A percentile compares a stretch with the other conserved stretches of the same genome.
Conservation (phyloP, 1,140 invertebrate species). For the Charaxes varanes region DNA sequence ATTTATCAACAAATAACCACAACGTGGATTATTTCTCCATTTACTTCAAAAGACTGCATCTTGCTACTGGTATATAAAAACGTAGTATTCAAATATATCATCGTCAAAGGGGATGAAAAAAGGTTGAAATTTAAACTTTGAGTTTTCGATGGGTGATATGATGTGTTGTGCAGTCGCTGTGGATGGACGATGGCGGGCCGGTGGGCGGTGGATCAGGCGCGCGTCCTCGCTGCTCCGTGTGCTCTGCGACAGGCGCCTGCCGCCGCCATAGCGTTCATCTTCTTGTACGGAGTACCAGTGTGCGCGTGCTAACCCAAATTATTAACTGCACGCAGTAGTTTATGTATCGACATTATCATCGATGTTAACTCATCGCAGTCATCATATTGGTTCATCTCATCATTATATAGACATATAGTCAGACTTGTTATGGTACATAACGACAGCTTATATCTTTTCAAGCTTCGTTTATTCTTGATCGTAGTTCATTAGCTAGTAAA, state of each 20-base stretch:
- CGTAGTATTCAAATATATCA: no score
- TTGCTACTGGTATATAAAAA: no score
- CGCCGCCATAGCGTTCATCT: conserved; percentile 62
- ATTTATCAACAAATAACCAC: no score
- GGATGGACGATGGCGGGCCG: conserved; percentile 75
- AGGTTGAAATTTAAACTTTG: neutral
- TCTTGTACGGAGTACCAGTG: conserved; percentile 39
- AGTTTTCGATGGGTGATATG: conserved; percentile 11
- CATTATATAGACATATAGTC: no score
- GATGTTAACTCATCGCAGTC: no score
- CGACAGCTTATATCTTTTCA: no score
- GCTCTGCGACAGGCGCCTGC: conserved; percentile 62
- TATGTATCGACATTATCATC: conserved; percentile 9
- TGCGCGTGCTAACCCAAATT: conserved; percentile 31
- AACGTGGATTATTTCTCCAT: no score
- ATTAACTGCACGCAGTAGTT: conserved; percentile 20
- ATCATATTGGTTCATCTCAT: neutral
- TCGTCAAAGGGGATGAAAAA: neutral
- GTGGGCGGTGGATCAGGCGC: conserved; percentile 21
- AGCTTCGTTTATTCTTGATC: no score
- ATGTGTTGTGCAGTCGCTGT: conserved; percentile 77
- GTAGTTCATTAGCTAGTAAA: no score
- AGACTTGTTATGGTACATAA: no score
- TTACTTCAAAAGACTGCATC: no score
- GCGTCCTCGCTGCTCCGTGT: conserved; percentile 53